phyloP scores from a whole-genome alignment of 2,797 vertebrate species.

The Megalops cyprinoides region DNA sequence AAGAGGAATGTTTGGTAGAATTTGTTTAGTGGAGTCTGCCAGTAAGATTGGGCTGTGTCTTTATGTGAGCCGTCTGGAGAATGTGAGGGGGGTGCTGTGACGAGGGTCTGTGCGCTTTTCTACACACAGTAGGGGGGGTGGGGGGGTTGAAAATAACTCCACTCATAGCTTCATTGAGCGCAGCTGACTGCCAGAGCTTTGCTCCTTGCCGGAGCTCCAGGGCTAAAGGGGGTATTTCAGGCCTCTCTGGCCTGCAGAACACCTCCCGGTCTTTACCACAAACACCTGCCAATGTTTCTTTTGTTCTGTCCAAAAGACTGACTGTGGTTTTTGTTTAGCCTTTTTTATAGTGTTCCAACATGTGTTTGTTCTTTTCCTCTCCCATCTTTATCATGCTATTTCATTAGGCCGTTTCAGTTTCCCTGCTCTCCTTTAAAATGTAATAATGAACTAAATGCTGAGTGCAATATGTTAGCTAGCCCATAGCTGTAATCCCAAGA shows the following conservation, averaged over 20 bases:
- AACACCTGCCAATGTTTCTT: neutral
- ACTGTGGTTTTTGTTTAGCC: neutral
- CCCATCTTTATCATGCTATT: neutral
- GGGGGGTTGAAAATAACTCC: slow-evolving; percentile 24
- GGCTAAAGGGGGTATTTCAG: neutral
- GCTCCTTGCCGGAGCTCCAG: neutral
- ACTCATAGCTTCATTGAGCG: slow-evolving; percentile 3
- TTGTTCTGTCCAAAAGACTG: neutral
- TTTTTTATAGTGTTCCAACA: neutral
- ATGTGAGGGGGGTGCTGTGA: slow-evolving; percentile 6
- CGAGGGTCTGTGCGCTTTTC: slow-evolving; percentile 22
- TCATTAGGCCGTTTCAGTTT: slow-evolving; percentile 46
- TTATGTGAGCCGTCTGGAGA: slow-evolving; percentile 17
- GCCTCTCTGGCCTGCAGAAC: neutral
- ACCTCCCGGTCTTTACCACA: neutral
- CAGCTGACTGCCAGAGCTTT: neutral
- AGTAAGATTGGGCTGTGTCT: slow-evolving; percentile 13
- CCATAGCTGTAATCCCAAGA: slow-evolving; percentile 53
- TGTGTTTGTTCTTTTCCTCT: neutral
- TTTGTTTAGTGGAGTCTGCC: neutral
- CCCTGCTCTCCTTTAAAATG: slow-evolving; percentile 46
- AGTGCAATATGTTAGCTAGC: slow-evolving; percentile 48
- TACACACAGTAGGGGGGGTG: neutral
- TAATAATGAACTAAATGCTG: slow-evolving; percentile 42
- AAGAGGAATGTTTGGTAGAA: neutral